Evolutionary conservation across 2,888 invertebrate species (phyloP).

Genomic region (Cryptocephalus moraei): DNA sequence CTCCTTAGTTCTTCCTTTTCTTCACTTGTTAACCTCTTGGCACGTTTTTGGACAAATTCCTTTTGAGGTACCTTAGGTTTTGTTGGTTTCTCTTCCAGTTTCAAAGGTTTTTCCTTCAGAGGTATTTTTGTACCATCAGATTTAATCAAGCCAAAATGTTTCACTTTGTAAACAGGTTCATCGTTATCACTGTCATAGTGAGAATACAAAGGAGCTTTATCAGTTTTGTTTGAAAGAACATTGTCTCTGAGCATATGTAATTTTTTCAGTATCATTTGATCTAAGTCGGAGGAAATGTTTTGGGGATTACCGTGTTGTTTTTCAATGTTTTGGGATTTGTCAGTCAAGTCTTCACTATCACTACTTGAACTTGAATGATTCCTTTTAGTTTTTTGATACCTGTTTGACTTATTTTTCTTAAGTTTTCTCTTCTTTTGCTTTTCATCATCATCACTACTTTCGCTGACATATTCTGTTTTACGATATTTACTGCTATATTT

Average conservation of each 20-base stretch:
- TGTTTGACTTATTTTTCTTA: neutral
- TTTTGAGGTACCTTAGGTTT: constrained; percentile 7
- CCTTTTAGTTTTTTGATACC: constrained; percentile 4
- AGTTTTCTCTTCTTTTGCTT: constrained; percentile 6
- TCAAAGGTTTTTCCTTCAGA: constrained; percentile 15
- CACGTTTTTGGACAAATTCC: constrained; percentile 20
- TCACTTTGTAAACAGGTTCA: constrained; percentile 27
- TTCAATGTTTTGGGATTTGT: neutral
- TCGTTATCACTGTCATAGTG: constrained; percentile 21
- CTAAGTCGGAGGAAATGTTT: constrained; percentile 8
- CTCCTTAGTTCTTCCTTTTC: constrained; percentile 60
- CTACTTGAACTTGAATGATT: constrained; percentile 7
- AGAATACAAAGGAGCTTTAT: constrained; percentile 5
- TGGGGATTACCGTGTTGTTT: neutral
- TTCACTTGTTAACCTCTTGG: constrained; percentile 43
- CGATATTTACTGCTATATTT: neutral
- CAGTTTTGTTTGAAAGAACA: constrained; percentile 4
- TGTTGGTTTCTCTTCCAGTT: constrained; percentile 7
- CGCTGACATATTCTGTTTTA: neutral
- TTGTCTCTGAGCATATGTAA: constrained; percentile 16
- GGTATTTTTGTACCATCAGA: constrained; percentile 34
- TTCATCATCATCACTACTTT: constrained; percentile 1
- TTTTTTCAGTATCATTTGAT: constrained; percentile 12
- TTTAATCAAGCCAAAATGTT: constrained; percentile 33
- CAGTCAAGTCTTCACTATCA: constrained; percentile 2